Evolutionary conservation across 2,797 vertebrate species (phyloP).

Genomic region (Sandelia bainsii): DNA sequence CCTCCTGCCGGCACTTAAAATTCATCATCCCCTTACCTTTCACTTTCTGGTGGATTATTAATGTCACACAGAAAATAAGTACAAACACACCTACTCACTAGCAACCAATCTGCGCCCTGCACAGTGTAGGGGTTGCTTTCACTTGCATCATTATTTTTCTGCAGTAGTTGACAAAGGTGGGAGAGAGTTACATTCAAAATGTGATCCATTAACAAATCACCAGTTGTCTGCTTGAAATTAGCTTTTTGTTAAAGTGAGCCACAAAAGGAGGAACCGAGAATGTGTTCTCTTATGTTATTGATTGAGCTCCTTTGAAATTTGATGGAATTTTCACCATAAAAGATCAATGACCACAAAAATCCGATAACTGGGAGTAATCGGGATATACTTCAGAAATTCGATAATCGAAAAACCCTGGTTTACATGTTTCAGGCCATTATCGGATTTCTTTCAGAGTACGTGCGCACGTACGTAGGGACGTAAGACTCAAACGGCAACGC

Average conservation of each 20-base stretch:
- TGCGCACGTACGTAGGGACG: too few relatives aligned
- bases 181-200: slow-evolving; percentile 56
- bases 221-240: slow-evolving; percentile 20
- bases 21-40: slow-evolving; percentile 75
- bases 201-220: slow-evolving; percentile 61
- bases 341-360: too few relatives aligned
- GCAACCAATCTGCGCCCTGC: slow-evolving; percentile 36
- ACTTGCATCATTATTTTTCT: slow-evolving; percentile 73
- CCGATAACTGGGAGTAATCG: too few relatives aligned
- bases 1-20: slow-evolving; percentile 69
- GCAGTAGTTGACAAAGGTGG: slow-evolving; percentile 57
- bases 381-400: too few relatives aligned
- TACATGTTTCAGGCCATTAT: too few relatives aligned
- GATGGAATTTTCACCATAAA: not conserved
- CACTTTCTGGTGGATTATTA: slow-evolving; percentile 72
- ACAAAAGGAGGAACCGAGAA: slow-evolving; percentile 11
- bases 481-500: too few relatives aligned
- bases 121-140: slow-evolving; percentile 58
- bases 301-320: not conserved
- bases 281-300: not conserved
- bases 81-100: slow-evolving; percentile 63
- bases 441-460: too few relatives aligned
- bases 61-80: slow-evolving; percentile 75
- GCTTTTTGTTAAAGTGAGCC: slow-evolving; percentile 29
- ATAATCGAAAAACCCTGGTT: too few relatives aligned